Evolutionary conservation across 2,797 vertebrate species (phyloP).

Genomic region (Alca torda): DNA sequence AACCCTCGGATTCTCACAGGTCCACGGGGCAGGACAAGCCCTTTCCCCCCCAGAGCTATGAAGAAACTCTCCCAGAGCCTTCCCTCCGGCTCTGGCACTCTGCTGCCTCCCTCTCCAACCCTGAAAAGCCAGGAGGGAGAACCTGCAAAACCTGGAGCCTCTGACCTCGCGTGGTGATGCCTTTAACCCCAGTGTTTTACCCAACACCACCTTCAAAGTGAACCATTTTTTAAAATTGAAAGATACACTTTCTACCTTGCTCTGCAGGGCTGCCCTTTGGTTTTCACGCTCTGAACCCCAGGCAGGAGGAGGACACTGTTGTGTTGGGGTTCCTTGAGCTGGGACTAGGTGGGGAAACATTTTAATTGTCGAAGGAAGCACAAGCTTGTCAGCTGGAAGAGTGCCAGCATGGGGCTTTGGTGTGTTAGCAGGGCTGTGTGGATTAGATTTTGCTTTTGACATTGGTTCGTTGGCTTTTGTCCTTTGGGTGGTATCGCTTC

Average conservation of each 20-base stretch:
- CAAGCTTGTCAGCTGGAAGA: neutral
- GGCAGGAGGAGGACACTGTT: neutral
- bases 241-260: neutral
- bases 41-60: fast-evolving
- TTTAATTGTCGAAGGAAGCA: neutral
- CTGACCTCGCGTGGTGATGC: neutral
- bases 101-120: neutral
- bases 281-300: neutral
- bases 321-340: neutral
- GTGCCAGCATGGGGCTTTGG: fast-evolving
- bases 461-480: neutral
- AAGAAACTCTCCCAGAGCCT: neutral
- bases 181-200: neutral
- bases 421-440: neutral
- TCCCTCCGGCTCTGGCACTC: neutral
- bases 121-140: neutral
- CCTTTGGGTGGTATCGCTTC: neutral
- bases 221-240: neutral
- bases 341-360: neutral
- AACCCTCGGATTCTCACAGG: neutral
- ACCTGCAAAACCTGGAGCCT: neutral
- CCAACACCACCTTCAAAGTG: neutral
- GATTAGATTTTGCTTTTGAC: constrained; percentile 2
- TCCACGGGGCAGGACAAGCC: neutral
- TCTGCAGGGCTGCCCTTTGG: neutral